Conservation (phyloP, 2,113 vertebrate genomes). For the Eurystomus gularis region DNA sequence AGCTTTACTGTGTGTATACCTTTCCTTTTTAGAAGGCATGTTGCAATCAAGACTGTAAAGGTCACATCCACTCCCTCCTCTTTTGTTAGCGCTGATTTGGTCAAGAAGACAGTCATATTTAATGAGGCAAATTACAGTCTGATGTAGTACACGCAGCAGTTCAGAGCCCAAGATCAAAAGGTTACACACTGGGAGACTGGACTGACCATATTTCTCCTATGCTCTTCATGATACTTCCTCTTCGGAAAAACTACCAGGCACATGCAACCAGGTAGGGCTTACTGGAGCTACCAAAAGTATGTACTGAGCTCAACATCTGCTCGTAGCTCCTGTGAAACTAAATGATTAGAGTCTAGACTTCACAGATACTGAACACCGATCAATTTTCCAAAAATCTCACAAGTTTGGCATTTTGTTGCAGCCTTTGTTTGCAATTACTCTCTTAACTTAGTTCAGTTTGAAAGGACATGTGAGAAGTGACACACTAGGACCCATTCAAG, state of each 20-base stretch:
- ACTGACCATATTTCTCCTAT: not conserved
- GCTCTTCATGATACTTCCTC: not conserved
- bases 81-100: not conserved
- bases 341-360: not conserved
- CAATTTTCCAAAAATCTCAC: not conserved
- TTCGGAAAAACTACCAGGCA: not conserved
- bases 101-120: not conserved
- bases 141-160: not conserved
- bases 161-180: not conserved
- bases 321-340: not conserved
- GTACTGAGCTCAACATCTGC: not conserved
- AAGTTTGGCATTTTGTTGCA: not conserved
- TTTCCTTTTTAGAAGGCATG: not conserved
- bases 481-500: not conserved
- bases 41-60: not conserved
- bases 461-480: not conserved
- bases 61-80: not conserved
- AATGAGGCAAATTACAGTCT: not conserved
- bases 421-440: not conserved
- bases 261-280: not conserved
- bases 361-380: rapidly evolving
- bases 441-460: not conserved
- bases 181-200: not conserved
- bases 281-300: not conserved
- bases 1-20: not conserved